phyloP scores from a whole-genome alignment of 2,888 invertebrate species.

The Digitonthophagus gazella region DNA sequence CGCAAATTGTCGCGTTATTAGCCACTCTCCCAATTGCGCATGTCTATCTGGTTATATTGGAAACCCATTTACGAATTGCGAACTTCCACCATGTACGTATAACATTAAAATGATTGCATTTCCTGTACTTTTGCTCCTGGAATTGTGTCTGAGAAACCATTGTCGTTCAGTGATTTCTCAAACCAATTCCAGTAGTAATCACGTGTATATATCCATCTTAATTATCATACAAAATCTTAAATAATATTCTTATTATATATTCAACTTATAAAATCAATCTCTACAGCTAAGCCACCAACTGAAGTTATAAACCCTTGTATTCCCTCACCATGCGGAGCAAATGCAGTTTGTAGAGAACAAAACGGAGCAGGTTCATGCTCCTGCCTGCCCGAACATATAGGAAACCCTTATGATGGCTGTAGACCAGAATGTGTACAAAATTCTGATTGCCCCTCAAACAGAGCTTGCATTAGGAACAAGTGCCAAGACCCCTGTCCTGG shows the following conservation, averaged over 20 bases:
- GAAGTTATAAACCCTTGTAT: constrained; percentile 38
- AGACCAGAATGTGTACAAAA: constrained; percentile 53
- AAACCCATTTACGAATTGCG: constrained; percentile 70
- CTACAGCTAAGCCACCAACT: constrained; percentile 33
- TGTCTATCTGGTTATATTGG: constrained; percentile 59
- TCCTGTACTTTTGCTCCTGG: too few species aligned
- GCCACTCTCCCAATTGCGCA: constrained; percentile 68
- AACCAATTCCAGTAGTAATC: not conserved
- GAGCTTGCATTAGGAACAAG: constrained; percentile 56
- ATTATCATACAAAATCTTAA: not conserved
- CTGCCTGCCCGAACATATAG: constrained; percentile 69
- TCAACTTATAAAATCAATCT: not conserved
- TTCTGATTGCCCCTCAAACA: constrained; percentile 49
- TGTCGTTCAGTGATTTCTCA: not conserved
- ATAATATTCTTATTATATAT: not conserved
- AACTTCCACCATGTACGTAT: constrained; percentile 33
- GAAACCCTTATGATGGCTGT: constrained; percentile 71
- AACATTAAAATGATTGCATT: constrained; percentile 19
- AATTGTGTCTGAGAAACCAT: too few species aligned
- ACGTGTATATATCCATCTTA: not conserved
- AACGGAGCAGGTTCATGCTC: constrained; percentile 69
- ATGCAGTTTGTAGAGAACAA: constrained; percentile 67
- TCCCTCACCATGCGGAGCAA: constrained; percentile 63
- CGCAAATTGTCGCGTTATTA: constrained; percentile 70
- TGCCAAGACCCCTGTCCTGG: constrained; percentile 58